Conservation (phyloP, 2,888 invertebrate genomes). For the Sipha maydis region DNA sequence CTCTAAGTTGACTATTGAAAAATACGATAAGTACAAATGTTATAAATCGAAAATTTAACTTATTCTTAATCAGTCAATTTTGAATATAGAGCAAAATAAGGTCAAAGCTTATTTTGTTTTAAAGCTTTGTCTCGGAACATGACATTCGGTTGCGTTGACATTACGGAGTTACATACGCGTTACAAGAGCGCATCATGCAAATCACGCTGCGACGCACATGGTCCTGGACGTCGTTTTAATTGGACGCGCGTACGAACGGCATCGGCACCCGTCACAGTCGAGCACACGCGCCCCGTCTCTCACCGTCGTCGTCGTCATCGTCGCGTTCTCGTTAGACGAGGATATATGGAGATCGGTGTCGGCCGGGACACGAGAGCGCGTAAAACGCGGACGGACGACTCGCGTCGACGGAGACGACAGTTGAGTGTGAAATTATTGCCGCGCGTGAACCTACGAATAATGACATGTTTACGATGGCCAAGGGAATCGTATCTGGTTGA, state of each 20-base stretch:
- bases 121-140: too few species aligned
- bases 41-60: too few species aligned
- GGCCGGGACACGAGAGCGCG: neutral
- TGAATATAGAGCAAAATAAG: too few species aligned
- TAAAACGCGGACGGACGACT: neutral
- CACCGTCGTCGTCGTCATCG: neutral
- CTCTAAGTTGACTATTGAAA: too few species aligned
- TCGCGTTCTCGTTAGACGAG: neutral
- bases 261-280: neutral
- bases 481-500: neutral
- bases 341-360: neutral
- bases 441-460: neutral
- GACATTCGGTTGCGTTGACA: too few species aligned
- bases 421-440: constrained; percentile 17
- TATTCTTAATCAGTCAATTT: too few species aligned
- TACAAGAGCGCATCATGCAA: too few species aligned
- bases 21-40: too few species aligned
- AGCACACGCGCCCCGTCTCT: neutral
- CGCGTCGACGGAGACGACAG: neutral
- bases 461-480: constrained; percentile 37
- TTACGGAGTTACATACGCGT: too few species aligned
- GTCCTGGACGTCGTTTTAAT: neutral
- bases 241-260: neutral
- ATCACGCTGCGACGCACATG: too few species aligned
- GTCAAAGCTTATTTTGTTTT: too few species aligned